Evolutionary conservation across 2,888 invertebrate genomes (phyloP), one percentile per base, ranked within the genome.

Genomic region (Acanthosepion pharaonis): DNA sequence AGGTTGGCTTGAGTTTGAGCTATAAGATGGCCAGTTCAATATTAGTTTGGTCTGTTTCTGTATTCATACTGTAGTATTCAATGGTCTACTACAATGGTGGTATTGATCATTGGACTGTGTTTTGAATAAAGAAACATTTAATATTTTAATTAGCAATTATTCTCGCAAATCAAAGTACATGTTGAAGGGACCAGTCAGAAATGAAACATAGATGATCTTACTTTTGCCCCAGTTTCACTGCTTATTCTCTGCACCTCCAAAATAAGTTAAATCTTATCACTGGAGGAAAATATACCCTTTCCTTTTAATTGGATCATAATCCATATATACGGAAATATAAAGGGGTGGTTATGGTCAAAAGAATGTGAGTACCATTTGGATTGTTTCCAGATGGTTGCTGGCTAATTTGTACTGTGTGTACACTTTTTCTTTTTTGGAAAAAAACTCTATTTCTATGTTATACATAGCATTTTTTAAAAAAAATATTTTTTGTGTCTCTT

Each of bases 381-480:
- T 92, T 49, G 48, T 92, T 49, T 92, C 51, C 92, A 92, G 92
- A 92, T 92, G 42, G 92, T 92, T 92, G 25, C 51, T 49, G 49
- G 48, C 92, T 92, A 51, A 51, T 92, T 49, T 92, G 92, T 92
- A 92, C 92, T 92, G 92, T 42, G 42, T 92, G 28, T 28, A 42
- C 9, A 55, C 15, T 48, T 92, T 92, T 92, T 92, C 49, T 23
- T 51, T 92, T 92, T 49, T 49, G 9, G 92, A 23, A 48, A 48
- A 33, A 92, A n/a, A 92, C 5, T 28, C 28, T 92, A 92, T 92
- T 92, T 92, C 92, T 92, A 92, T 92, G 92, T 92, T 92, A 92
- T 92, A 92, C 92, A 92, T 92, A 92, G 92, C 42, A 48, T 92
- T 92, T 48, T 25, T 33, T 42, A 42, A 42, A n/a, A n/a, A n/a